Conservation (phyloP, 1,140 invertebrate species). For the Ephestia elutella region DNA sequence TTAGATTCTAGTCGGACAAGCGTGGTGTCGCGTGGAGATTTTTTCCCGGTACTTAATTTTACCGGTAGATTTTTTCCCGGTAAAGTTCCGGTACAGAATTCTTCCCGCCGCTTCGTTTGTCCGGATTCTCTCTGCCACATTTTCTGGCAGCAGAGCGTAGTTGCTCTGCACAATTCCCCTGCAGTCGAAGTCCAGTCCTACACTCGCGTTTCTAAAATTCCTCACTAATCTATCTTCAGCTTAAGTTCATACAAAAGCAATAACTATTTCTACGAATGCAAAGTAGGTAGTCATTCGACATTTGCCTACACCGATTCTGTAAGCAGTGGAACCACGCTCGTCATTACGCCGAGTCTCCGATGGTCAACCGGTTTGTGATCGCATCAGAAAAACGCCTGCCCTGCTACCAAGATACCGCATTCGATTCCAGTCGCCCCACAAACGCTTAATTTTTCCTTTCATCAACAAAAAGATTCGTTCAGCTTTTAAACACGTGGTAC, state of each 20-base stretch:
- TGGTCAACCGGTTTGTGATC: conserved; percentile 68
- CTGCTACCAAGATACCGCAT: conserved; percentile 31
- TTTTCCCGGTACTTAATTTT: too few species aligned
- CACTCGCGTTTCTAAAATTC: too few species aligned
- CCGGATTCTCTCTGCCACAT: too few species aligned
- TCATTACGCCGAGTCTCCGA: conserved; percentile 45
- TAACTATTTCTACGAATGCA: conserved; percentile 48
- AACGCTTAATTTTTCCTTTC: not conserved
- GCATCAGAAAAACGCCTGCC: conserved; percentile 68
- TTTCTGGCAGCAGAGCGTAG: too few species aligned
- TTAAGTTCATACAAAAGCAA: conserved; percentile 5
- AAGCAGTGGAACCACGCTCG: conserved; percentile 32
- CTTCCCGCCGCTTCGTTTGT: too few species aligned
- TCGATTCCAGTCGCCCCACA: not conserved
- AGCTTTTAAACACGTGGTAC: conserved; percentile 34
- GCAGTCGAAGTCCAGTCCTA: too few species aligned
- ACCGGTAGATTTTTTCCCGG: too few species aligned
- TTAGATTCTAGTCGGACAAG: too few species aligned
- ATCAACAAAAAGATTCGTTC: not conserved
- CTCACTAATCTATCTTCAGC: not conserved
- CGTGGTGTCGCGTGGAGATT: too few species aligned
- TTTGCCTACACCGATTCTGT: conserved; percentile 49
- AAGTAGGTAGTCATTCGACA: conserved; percentile 59
- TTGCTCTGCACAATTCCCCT: too few species aligned
- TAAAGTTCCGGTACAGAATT: too few species aligned